Conservation (phyloP, 2,113 vertebrate genomes). For the Cacatua alba region DNA sequence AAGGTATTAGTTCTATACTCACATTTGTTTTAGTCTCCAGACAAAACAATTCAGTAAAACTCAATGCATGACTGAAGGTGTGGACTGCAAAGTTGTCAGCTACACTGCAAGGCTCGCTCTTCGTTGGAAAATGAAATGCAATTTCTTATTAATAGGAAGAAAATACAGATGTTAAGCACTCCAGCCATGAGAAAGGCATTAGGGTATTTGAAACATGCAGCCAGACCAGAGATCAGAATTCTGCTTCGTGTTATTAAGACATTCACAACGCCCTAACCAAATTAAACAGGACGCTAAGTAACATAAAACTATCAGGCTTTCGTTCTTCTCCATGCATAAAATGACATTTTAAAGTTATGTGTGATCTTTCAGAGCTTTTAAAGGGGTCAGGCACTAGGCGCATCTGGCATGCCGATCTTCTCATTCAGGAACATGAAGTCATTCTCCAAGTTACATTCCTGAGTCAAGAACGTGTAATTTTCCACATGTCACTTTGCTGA, state of each 20-base stretch:
- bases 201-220: background rate
- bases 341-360: background rate
- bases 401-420: conserved; percentile 26
- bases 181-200: background rate
- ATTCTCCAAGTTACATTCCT: background rate
- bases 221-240: conserved; percentile 3
- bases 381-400: background rate
- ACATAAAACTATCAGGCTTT: background rate
- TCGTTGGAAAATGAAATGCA: background rate
- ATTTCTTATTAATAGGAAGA: background rate
- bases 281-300: background rate
- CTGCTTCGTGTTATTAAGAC: background rate
- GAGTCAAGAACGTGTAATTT: conserved; percentile 4
- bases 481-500: background rate
- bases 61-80: background rate
- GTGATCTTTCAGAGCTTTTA: background rate
- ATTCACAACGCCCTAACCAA: background rate
- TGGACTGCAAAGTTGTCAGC: background rate
- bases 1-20: background rate
- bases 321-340: background rate
- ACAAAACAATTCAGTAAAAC: conserved; percentile 48
- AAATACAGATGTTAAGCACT: background rate
- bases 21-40: conserved; percentile 33
- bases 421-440: conserved; percentile 34
- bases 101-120: rapidly evolving